These are phyloP conservation scores for Loriculus beryllinus DNA, from an alignment of 2,797 vertebrate species.

Conservation along the genomic window DNA sequence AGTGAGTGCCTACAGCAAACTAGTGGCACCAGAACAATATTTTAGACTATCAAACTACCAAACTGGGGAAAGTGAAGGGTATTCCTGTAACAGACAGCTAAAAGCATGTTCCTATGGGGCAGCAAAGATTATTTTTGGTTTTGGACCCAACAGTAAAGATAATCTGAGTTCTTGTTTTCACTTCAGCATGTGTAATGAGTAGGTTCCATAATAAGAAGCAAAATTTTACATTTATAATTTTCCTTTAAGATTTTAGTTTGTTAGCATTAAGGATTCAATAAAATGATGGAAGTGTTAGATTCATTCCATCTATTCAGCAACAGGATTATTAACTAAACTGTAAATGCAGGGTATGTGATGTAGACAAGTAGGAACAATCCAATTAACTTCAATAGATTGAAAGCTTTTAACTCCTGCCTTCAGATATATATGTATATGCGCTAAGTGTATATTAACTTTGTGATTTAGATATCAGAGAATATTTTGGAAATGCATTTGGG, in stretches of 20 bases:
- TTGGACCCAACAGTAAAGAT: neutral
- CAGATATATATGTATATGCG: neutral
- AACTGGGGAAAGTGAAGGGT: neutral
- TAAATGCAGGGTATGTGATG: neutral
- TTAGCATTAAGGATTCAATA: neutral
- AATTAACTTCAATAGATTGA: slow-evolving; percentile 19
- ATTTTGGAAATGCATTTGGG: neutral
- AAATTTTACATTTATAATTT: neutral
- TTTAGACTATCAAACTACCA: neutral
- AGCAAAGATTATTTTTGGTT: neutral
- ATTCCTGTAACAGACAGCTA: neutral
- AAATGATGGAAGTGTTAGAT: neutral
- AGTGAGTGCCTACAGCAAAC: neutral
- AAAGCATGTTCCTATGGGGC: neutral
- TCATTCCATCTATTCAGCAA: neutral
- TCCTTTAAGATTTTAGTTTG: neutral
- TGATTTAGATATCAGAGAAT: neutral
- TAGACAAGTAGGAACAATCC: neutral
- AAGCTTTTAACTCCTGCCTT: slow-evolving; percentile 16
- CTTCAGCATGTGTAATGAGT: neutral
- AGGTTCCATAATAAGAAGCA: neutral
- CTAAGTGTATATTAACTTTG: neutral
- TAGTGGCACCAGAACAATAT: neutral
- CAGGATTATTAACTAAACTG: neutral
- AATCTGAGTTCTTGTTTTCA: neutral